Evolutionary conservation across 1,140 invertebrate genomes (phyloP).

Genomic region (Scaptomyza hsui): DNA sequence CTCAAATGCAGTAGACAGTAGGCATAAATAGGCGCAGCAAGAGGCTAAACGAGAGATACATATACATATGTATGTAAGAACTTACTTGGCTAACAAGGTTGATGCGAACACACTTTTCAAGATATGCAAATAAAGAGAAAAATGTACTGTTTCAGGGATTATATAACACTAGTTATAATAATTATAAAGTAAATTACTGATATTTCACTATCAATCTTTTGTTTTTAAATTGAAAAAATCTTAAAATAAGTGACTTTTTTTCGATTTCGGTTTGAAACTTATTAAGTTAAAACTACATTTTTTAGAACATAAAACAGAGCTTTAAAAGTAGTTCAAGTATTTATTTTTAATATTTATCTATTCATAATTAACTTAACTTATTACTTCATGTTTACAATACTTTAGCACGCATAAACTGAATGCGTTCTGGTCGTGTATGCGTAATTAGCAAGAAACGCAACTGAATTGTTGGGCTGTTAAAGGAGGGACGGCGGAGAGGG

Average conservation of each 20-base stretch:
- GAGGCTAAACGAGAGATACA: conserved; percentile 13
- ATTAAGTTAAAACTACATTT: too few species aligned
- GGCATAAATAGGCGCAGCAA: conserved; percentile 37
- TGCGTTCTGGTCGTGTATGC: conserved; percentile 43
- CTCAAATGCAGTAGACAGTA: conserved; percentile 21
- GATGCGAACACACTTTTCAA: conserved; percentile 1
- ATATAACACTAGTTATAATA: not conserved
- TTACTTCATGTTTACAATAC: too few species aligned
- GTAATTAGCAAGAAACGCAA: conserved; percentile 73
- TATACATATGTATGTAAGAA: not conserved
- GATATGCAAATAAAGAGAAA: not conserved
- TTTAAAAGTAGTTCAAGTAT: too few species aligned
- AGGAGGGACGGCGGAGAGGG: conserved; percentile 16
- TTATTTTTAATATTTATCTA: not conserved
- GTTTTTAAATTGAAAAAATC: too few species aligned
- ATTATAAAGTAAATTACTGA: not conserved
- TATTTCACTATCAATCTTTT: too few species aligned
- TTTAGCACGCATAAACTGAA: conserved; percentile 35
- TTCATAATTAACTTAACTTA: not conserved
- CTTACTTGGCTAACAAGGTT: not conserved
- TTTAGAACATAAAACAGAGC: too few species aligned
- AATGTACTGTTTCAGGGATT: too few species aligned
- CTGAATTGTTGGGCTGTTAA: conserved; percentile 51
- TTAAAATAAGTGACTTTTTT: too few species aligned
- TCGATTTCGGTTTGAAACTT: too few species aligned